These are phyloP conservation scores for Xiphorhynchus elegans DNA, from an alignment of 2,113 vertebrate genomes.

Conservation along the genomic window DNA sequence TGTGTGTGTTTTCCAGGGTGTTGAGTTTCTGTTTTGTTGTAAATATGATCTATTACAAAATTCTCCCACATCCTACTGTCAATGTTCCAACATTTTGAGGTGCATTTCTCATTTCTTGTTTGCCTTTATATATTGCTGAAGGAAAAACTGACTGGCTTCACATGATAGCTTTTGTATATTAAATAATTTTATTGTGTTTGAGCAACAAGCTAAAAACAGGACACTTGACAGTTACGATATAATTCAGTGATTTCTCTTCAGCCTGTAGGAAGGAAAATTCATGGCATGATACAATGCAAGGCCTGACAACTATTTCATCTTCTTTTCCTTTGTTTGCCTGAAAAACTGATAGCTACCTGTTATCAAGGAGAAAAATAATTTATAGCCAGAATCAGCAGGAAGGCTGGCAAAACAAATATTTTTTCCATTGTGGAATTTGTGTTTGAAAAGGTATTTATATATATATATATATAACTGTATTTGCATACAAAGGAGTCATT, in stretches of 20 bases:
- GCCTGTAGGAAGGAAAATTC: conserved; percentile 20
- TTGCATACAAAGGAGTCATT: conserved; percentile 13
- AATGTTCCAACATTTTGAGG: conserved; percentile 65
- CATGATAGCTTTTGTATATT: conserved; percentile 67
- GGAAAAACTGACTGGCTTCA: conserved; percentile 25
- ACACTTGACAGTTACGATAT: conserved; percentile 21
- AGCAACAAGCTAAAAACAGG: conserved; percentile 71
- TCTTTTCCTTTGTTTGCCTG: conserved; percentile 42
- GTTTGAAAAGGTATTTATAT: neutral
- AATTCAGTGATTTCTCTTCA: conserved; percentile 20
- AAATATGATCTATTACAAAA: conserved; percentile 67
- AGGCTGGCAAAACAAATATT: neutral
- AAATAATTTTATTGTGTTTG: conserved; percentile 72
- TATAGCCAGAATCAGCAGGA: neutral
- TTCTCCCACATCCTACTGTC: conserved; percentile 31
- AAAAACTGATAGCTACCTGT: conserved; percentile 52
- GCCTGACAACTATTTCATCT: conserved; percentile 34
- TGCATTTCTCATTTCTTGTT: conserved; percentile 62
- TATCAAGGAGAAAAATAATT: neutral
- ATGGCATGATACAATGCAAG: neutral
- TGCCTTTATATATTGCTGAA: conserved; percentile 42
- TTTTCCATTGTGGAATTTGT: neutral
- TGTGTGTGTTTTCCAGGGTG: conserved; percentile 63
- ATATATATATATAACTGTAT: neutral
- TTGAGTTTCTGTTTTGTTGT: conserved; percentile 73